Percentiles rank a stretch among this genome's conserved stretches.
Evolutionary conservation across 1,140 invertebrate species (phyloP).

Genomic region (Choristoneura fumiferana): DNA sequence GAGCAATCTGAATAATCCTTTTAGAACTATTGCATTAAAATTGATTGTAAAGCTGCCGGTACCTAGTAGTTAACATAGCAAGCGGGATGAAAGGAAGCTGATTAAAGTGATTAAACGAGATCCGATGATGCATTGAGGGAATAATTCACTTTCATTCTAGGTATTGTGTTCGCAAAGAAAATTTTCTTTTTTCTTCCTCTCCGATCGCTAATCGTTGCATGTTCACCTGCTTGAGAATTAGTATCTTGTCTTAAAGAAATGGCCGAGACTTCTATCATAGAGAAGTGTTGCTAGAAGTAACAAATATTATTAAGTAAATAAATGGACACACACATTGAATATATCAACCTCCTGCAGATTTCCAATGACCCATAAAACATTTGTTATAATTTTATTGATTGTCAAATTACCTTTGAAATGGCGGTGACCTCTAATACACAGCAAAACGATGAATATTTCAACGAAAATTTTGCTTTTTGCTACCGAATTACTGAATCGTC

Average conservation of each 20-base stretch:
- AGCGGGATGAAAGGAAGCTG: conserved; percentile 8
- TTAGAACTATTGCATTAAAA: not conserved
- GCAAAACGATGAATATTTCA: not conserved
- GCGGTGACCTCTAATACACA: not conserved
- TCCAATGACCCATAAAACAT: not conserved
- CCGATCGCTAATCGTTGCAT: conserved; percentile 10
- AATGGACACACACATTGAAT: too few relatives aligned
- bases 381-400: too few relatives aligned
- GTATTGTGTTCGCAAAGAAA: conserved; percentile 11
- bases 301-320: not conserved
- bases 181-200: conserved; percentile 7
- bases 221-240: not conserved
- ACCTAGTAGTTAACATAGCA: not conserved
- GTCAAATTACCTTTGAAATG: too few relatives aligned
- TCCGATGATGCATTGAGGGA: conserved; percentile 3
- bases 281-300: conserved; percentile 1
- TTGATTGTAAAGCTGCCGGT: not conserved
- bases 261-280: not conserved
- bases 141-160: conserved; percentile 9
- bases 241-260: not conserved
- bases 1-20: not conserved
- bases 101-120: conserved; percentile 12
- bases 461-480: not conserved
- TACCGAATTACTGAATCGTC: not conserved
- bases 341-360: conserved; percentile 2